Evolutionary conservation across 2,888 invertebrate species (phyloP).

Genomic region (Cephus nigrinus): DNA sequence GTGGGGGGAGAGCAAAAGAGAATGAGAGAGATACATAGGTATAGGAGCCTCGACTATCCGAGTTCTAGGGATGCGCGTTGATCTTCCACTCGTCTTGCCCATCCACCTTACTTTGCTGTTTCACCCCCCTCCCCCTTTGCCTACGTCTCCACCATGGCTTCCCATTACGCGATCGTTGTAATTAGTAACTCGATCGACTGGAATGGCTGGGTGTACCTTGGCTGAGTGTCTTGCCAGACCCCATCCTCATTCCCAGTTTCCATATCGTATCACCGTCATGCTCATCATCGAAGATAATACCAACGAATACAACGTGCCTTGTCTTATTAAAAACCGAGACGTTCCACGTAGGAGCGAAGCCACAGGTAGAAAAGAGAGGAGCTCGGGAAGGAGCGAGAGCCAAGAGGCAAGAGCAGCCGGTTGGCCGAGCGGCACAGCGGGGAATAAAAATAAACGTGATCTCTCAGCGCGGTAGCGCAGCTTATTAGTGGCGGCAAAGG

Average conservation of each 20-base stretch:
- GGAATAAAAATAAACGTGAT: conserved; percentile 3
- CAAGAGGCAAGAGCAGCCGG: neutral
- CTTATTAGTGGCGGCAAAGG: conserved; percentile 42
- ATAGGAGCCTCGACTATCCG: neutral
- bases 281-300: neutral
- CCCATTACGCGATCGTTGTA: neutral
- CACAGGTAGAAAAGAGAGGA: neutral
- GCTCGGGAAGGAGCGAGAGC: neutral
- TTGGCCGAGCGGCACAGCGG: conserved; percentile 27
- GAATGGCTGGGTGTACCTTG: neutral
- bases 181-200: neutral
- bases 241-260: neutral
- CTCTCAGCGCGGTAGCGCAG: neutral
- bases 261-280: neutral
- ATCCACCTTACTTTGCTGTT: neutral
- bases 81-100: neutral
- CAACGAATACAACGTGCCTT: neutral
- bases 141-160: neutral
- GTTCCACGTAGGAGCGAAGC: neutral
- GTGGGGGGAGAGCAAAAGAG: conserved; percentile 12
- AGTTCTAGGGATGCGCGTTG: neutral
- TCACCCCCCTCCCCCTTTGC: neutral
- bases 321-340: neutral
- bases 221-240: neutral
- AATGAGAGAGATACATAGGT: neutral